Evolutionary conservation across 1,140 invertebrate species (phyloP), one percentile per base, ranked within the genome.

Genomic region (Tribolium madens): DNA sequence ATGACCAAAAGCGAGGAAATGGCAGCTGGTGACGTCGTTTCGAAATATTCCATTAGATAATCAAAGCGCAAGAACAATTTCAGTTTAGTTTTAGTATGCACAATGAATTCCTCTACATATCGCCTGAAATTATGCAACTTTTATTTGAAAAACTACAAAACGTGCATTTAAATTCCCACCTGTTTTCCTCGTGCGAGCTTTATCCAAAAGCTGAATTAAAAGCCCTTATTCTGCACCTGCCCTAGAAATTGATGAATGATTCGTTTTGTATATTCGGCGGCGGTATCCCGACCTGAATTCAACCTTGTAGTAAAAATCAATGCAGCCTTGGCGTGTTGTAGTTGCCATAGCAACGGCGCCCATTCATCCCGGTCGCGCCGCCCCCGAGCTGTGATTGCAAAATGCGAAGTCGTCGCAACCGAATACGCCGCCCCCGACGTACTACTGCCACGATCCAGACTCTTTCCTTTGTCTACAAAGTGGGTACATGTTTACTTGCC

Each of bases 261-360:
- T 33, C 21, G 21, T 60, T 60, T 60, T 60, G 53, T 64, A 64
- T 33, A 64, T 33, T 71, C 42, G 57, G 26, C 21, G 26, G 12
- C 26, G 57, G n/a, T 33, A 3, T 33, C 17, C 76, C 48, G 72
- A 48, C 78, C 42, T 36, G 71, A 71, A 73, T 46, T 68, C 82
- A 80, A 82, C 81, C 81, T 84, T 82, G 82, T 77, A 78, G 80
- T 74, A 77, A 84, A 84, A 84, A 84, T 84, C 83, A 83, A 84
- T 84, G 82, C 81, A 84, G 83, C 82, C 80, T 81, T 80, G 74
- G 83, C 80, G 80, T 79, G 79, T 79, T 75, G 78, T 81, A 53
- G 82, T 84, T 78, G 76, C 78, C 64, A 78, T 78, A 78, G 80
- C 42, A 57, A 84, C 83, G 77, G 71, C 79, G 80, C 82, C 78